phyloP scores from a whole-genome alignment of 2,888 invertebrate species.

The Drymonia ruficornis region DNA sequence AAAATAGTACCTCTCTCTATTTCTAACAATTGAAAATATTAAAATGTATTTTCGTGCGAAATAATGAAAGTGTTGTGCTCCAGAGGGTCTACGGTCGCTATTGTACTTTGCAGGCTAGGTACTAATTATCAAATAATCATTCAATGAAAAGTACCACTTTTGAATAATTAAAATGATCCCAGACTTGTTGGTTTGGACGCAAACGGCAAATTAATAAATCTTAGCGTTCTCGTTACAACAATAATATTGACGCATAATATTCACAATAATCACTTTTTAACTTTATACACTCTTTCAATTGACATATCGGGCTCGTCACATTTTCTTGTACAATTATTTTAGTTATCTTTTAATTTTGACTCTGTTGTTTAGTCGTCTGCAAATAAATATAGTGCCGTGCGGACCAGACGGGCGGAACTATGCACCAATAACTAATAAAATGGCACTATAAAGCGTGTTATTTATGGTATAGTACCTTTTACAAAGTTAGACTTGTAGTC shows the following conservation, averaged over 20 bases:
- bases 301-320: constrained; percentile 80
- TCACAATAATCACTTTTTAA: constrained; percentile 66
- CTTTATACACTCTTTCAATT: constrained; percentile 80
- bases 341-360: constrained; percentile 57
- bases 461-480: no score
- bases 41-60: constrained; percentile 47
- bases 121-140: constrained; percentile 37
- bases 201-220: constrained; percentile 28
- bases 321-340: constrained; percentile 77
- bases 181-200: constrained; percentile 17
- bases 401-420: constrained; percentile 20
- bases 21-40: constrained; percentile 21
- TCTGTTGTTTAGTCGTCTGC: constrained; percentile 51
- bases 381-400: constrained; percentile 39
- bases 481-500: no score
- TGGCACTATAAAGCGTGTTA: no score
- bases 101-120: constrained; percentile 76
- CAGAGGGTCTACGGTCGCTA: constrained; percentile 57
- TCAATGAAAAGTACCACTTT: constrained; percentile 23
- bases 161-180: constrained; percentile 20
- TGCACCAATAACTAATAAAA: no score
- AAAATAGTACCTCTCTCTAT: constrained; percentile 30
- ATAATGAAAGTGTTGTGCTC: constrained; percentile 41
- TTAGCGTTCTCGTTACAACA: constrained; percentile 46
- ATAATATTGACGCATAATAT: constrained; percentile 54